Base-by-base conservation (phyloP, 2,113 vertebrate genomes). In the Amblyornis subalaris region DNA sequence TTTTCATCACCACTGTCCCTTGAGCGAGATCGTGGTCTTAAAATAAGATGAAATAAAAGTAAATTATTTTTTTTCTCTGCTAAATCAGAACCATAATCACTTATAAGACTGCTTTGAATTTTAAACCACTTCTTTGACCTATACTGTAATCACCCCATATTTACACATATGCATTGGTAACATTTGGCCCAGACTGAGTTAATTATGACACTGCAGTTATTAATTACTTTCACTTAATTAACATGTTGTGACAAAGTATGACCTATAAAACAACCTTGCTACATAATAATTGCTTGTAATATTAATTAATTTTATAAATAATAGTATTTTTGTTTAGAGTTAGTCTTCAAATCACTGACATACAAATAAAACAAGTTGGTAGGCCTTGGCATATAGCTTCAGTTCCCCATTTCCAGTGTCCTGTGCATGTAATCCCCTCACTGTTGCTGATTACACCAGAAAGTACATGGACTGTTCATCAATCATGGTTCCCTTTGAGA, bases 1-100 rank as follows among this genome's bases (percentile, higher is more conserved):
- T 99, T 99, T 97, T 99, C 99, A 76, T 99, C 99, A 10, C 98
- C 99, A 25, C 99, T 99, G 97, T 99, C 99, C 96, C 99, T 98
- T 82, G 99, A 99, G 83, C 99, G 97, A 94, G 99, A 99, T 82
- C 99, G 98, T 89, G 99, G 98, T 96, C 99, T 99, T 97, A 69
- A 95, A 93, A 97, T 28, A 92, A 87, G 81, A 95, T 20, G 53
- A 94, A 72, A 91, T 35, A 93, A 78, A 94, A 24, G 76, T 40
- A 78, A 88, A 85, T 95, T 87, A 47, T 31, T 83, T 76, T 71
- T 75, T 89, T 90, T 66, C 72, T 89, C 61, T 69, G 26, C 54
- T 70, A n/a, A 70, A 55, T 65, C 42, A 45, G 35, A 75, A 58
- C 17, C 22, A 91, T 89, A 85, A 77, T 80, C 35, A 80, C 13